Conservation (phyloP, 2,113 vertebrate genomes). For the Coturnix japonica region DNA sequence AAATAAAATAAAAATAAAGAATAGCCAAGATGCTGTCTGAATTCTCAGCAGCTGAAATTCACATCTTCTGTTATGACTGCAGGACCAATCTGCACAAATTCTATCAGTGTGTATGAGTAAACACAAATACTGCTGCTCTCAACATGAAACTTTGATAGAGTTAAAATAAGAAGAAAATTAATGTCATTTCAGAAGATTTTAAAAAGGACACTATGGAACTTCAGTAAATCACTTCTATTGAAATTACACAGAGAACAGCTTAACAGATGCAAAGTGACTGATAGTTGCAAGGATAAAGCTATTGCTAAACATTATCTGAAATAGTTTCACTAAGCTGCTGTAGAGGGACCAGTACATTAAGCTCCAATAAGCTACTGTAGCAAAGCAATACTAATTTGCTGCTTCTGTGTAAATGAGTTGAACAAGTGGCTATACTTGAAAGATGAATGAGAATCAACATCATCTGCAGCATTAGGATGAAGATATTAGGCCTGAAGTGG, state of each 20-base stretch:
- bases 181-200: slow-evolving; percentile 38
- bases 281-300: slow-evolving; percentile 44
- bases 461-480: slow-evolving; percentile 32
- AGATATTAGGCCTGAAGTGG: slow-evolving; percentile 31
- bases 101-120: background rate
- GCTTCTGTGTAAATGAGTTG: slow-evolving; percentile 44
- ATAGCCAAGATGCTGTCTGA: background rate
- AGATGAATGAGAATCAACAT: slow-evolving; percentile 51
- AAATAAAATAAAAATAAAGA: background rate
- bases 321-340: background rate
- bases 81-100: background rate
- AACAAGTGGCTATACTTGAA: slow-evolving; percentile 41
- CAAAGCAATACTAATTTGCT: slow-evolving; percentile 61
- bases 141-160: background rate
- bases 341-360: slow-evolving; percentile 54
- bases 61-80: background rate
- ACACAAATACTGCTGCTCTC: background rate
- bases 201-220: background rate
- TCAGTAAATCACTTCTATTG: slow-evolving; percentile 7
- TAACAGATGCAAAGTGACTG: slow-evolving; percentile 27
- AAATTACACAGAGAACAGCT: background rate
- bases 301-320: slow-evolving; percentile 31
- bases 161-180: background rate
- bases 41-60: background rate
- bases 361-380: slow-evolving; percentile 49